Percentiles rank a stretch among this genome's conserved stretches.
phyloP scores from a whole-genome alignment of 2,797 vertebrate species.

The Pantherophis alleghaniensis region DNA sequence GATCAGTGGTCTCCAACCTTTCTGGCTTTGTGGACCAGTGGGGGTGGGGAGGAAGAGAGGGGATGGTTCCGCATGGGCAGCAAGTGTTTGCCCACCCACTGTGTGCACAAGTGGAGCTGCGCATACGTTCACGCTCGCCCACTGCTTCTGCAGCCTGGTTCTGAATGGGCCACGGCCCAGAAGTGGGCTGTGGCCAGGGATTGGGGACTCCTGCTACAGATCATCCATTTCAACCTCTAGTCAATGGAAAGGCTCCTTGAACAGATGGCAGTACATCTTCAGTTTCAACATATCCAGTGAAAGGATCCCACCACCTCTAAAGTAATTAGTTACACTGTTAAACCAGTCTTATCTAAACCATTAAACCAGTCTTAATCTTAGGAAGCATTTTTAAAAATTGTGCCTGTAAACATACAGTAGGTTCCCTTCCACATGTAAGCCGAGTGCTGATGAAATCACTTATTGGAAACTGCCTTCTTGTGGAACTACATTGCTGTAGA shows the following conservation, averaged over 20 bases:
- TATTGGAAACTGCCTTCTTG: neutral
- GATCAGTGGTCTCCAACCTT: neutral
- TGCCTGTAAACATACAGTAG: neutral
- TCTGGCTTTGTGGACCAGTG: neutral
- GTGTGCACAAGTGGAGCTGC: neutral
- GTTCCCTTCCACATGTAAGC: neutral
- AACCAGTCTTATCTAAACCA: neutral
- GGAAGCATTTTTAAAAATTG: neutral
- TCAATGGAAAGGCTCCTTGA: neutral
- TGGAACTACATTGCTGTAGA: neutral
- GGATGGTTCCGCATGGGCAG: neutral
- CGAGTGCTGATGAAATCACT: neutral
- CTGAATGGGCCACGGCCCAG: too few species aligned
- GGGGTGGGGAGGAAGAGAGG: neutral
- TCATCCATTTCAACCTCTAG: neutral
- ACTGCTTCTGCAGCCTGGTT: neutral
- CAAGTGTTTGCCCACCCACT: neutral
- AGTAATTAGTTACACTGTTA: neutral
- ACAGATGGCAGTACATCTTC: neutral
- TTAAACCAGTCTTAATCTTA: neutral
- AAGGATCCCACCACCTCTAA: neutral
- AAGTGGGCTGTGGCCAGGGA: neutral
- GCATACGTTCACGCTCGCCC: accelerated
- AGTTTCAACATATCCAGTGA: neutral
- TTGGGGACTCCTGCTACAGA: neutral